These are phyloP conservation scores for Phocoena sinus DNA, from an alignment of 2,113 vertebrate species.

Conservation along the genomic window DNA sequence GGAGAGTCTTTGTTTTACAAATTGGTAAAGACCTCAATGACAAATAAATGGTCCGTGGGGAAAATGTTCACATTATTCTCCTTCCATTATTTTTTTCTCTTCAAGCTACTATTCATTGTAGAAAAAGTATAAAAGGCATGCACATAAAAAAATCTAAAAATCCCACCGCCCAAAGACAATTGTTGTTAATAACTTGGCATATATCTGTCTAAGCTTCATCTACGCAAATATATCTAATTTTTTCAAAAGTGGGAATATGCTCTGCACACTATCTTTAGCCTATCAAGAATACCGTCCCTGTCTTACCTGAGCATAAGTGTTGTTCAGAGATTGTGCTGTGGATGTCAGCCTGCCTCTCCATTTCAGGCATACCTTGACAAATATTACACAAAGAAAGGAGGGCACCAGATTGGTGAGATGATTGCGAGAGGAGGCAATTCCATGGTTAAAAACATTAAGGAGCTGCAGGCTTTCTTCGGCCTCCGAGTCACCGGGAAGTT, in stretches of 20 bases:
- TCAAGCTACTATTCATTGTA: background rate
- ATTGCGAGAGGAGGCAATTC: background rate
- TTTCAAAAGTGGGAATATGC: background rate
- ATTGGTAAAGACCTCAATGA: background rate
- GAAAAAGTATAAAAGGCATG: background rate
- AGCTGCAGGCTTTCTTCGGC: slow-evolving; percentile 82
- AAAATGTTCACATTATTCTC: background rate
- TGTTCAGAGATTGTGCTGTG: background rate
- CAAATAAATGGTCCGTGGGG: background rate
- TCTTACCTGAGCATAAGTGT: background rate
- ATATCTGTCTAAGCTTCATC: background rate
- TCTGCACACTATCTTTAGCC: background rate
- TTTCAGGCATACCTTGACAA: slow-evolving; percentile 65
- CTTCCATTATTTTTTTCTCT: background rate
- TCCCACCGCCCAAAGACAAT: background rate
- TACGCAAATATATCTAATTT: background rate
- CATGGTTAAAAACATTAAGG: slow-evolving; percentile 67
- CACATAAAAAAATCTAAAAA: background rate
- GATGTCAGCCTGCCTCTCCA: background rate
- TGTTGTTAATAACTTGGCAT: background rate
- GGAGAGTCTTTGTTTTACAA: background rate
- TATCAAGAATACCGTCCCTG: background rate
- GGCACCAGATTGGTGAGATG: slow-evolving; percentile 40
- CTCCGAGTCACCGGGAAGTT: slow-evolving; percentile 79
- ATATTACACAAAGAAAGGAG: slow-evolving; percentile 55